Evolutionary conservation across 2,113 vertebrate genomes (phyloP).

Genomic region (Gambusia holbrooki): DNA sequence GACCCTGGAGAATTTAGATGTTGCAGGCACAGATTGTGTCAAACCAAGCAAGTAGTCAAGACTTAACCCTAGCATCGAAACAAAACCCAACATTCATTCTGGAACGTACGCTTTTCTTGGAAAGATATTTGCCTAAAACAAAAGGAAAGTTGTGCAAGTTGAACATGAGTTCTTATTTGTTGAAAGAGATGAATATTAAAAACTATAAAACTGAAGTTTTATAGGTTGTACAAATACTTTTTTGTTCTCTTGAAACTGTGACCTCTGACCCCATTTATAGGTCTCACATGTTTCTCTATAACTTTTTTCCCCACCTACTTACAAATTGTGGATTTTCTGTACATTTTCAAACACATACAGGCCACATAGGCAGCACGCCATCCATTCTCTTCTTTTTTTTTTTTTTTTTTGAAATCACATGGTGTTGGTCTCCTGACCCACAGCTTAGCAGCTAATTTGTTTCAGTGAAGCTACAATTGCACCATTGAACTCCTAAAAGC

Average conservation of each 20-base stretch:
- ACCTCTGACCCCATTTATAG: not conserved
- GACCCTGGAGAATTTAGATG: conserved; percentile 57
- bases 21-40: conserved; percentile 63
- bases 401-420: conserved; percentile 58
- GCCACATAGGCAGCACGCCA: conserved; percentile 3
- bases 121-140: conserved; percentile 43
- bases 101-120: conserved; percentile 20
- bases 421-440: conserved; percentile 68
- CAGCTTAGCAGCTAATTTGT: conserved; percentile 57
- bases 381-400: conserved; percentile 33
- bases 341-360: not conserved
- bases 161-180: conserved; percentile 7
- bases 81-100: conserved; percentile 64
- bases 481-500: conserved; percentile 14
- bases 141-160: conserved; percentile 52
- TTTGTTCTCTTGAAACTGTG: not conserved
- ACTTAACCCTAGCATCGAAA: conserved; percentile 65
- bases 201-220: not conserved
- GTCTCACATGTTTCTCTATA: not conserved
- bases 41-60: conserved; percentile 68
- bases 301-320: not conserved
- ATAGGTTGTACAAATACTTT: conserved; percentile 2
- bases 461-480: conserved; percentile 53
- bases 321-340: not conserved
- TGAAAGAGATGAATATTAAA: conserved; percentile 4